Base-by-base conservation (phyloP, 92 coral and sea anemone species). In the Epizoanthus scotinus region DNA sequence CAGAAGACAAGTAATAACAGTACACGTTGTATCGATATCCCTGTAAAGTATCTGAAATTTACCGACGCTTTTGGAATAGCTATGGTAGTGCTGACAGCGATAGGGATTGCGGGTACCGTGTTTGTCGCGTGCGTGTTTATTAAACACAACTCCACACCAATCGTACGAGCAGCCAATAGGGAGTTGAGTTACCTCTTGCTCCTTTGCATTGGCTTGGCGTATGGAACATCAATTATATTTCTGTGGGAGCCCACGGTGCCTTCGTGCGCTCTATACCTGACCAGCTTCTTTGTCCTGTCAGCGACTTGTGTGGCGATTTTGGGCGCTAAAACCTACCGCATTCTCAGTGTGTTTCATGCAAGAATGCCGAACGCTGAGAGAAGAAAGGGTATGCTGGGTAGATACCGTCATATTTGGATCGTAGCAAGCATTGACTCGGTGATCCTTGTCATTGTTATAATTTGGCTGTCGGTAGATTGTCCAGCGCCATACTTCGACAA, bases 131-230 rank as follows among this genome's bases (percentile, higher is more conserved):
- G 22, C 42, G 81, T 92, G 15, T 90, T 89, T 65, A 74, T 82
- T n/a, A 77, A 74, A 72, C 55, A 83, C 31, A 92, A 90, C 27
- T 44, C 74, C 18, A 87, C 90, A 10, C 97, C 97, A 4, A 84
- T 92, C 25, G 94, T 92, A 8, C 90, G 86, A 70, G 94, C 97
- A 6, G 86, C 94, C 25, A 92, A 92, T 57, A 83, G 94, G 38
- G 94, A 92, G 47, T 85, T 92, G 25, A 89, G 94, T 62, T 92
- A 90, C 54, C 80, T 85, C 50, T 85, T 85, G 21, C 56, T 92
- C n/a, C 67, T 87, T 38, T 87, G 94, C 19, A 90, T 92, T 17
- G 83, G 86, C 15, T 86, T 92, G 91, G 79, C 67, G 17, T 92
- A 92, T 42, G 12, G 88, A 40, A 84, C 94, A 34, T 83, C 97